Conservation (phyloP, 2,797 vertebrate species). For the Danio tinwini region DNA sequence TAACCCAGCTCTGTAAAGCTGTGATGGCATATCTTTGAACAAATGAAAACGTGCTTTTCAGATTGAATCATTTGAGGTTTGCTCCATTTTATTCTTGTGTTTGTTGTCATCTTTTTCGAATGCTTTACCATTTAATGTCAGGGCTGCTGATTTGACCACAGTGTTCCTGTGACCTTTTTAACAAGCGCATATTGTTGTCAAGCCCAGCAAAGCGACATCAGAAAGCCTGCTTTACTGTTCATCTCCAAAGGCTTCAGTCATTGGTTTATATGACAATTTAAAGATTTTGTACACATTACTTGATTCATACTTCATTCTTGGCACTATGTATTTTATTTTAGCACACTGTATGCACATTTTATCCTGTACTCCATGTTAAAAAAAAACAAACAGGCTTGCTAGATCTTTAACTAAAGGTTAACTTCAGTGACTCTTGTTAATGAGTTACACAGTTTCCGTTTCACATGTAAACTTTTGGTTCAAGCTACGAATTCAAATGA, state of each 20-base stretch:
- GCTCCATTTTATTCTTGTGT: conserved; percentile 12
- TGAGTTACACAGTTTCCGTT: conserved; percentile 37
- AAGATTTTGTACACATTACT: not conserved
- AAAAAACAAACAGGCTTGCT: conserved; percentile 1
- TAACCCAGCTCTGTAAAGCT: not conserved
- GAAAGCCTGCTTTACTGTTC: not conserved
- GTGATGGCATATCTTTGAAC: not conserved
- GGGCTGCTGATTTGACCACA: conserved; percentile 51
- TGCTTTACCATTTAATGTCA: conserved; percentile 46
- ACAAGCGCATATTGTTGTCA: conserved; percentile 32
- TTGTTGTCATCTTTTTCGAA: not conserved
- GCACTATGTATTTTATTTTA: too few relatives aligned
- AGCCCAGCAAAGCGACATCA: conserved; percentile 2
- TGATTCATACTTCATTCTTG: not conserved
- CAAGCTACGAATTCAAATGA: conserved; percentile 23
- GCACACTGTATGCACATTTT: not conserved
- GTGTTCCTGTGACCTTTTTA: conserved; percentile 61
- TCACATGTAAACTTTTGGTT: conserved; percentile 15
- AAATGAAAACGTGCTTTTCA: not conserved
- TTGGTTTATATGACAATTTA: not conserved
- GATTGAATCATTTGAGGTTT: not conserved
- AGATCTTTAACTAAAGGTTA: conserved; percentile 34
- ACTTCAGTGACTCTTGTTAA: conserved; percentile 34
- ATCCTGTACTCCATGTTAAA: not conserved
- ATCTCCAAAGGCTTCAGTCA: not conserved